Evolutionary conservation across 2,888 invertebrate species (phyloP).

Genomic region (Eupithecia exiguata): DNA sequence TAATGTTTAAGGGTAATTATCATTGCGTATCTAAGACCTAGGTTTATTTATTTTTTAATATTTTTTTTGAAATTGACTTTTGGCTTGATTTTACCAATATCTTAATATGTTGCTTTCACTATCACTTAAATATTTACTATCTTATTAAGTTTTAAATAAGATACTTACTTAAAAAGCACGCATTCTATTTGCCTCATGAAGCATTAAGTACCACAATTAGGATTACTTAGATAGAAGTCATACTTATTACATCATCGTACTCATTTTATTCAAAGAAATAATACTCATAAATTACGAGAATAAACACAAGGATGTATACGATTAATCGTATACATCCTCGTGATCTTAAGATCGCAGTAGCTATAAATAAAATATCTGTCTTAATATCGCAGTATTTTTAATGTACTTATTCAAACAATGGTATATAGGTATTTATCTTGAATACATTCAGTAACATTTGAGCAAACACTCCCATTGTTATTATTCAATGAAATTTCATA

Average conservation of each 20-base stretch:
- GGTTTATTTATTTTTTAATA: neutral
- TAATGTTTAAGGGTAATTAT: too few species aligned
- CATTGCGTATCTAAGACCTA: too few species aligned
- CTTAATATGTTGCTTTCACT: too few species aligned
- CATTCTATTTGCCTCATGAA: neutral
- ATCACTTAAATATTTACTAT: too few species aligned
- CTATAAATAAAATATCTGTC: neutral
- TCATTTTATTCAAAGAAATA: neutral
- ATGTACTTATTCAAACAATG: neutral
- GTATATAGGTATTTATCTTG: too few species aligned
- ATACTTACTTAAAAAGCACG: neutral
- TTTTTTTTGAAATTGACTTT: neutral
- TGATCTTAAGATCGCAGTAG: neutral
- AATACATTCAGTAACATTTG: constrained; percentile 1
- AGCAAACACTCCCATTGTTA: neutral
- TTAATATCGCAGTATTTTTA: neutral
- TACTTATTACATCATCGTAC: neutral
- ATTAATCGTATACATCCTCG: too few species aligned
- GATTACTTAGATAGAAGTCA: neutral
- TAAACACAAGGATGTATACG: neutral
- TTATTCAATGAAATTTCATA: neutral
- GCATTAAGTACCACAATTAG: neutral
- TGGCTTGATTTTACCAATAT: neutral
- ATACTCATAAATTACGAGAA: neutral
- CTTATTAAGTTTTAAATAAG: too few species aligned